Conservation (phyloP, 1,140 invertebrate species). For the Drosophila mayri region DNA sequence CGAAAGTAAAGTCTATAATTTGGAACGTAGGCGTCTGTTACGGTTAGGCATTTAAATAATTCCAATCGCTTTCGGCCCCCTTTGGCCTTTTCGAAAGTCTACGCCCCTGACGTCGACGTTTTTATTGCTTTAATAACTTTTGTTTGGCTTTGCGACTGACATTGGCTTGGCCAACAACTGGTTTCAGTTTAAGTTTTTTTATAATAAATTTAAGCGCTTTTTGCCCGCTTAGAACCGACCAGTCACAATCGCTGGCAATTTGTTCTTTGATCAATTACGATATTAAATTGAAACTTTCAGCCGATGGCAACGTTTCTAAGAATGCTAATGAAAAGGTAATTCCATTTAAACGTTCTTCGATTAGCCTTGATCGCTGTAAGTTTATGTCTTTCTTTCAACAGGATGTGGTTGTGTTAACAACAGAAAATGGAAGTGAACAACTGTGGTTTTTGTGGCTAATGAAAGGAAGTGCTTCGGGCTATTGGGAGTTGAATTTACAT, state of each 20-base stretch:
- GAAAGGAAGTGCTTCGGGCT: conserved; percentile 41
- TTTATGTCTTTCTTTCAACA: conserved; percentile 32
- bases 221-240: conserved; percentile 47
- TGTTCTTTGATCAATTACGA: conserved; percentile 57
- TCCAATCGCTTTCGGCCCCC: conserved; percentile 46
- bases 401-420: conserved; percentile 47
- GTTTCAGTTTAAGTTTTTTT: conserved; percentile 57
- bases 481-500: conserved; percentile 6
- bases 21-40: conserved; percentile 59
- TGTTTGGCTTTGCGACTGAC: conserved; percentile 46
- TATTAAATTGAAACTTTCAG: conserved; percentile 45
- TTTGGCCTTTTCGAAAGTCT: conserved; percentile 72
- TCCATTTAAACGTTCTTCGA: conserved; percentile 54
- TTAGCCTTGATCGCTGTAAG: conserved; percentile 48
- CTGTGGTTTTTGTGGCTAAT: conserved; percentile 45
- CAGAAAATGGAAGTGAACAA: conserved; percentile 58
- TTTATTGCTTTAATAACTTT: conserved; percentile 52
- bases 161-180: conserved; percentile 50
- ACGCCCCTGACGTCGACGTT: conserved; percentile 32
- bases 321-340: conserved; percentile 56
- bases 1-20: conserved; percentile 50
- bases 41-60: conserved; percentile 55
- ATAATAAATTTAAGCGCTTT: conserved; percentile 38
- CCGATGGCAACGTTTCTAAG: conserved; percentile 14
- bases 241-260: conserved; percentile 55